These are phyloP conservation scores for Carassius gibelio DNA, from an alignment of 2,113 vertebrate species.

Conservation along the genomic window DNA sequence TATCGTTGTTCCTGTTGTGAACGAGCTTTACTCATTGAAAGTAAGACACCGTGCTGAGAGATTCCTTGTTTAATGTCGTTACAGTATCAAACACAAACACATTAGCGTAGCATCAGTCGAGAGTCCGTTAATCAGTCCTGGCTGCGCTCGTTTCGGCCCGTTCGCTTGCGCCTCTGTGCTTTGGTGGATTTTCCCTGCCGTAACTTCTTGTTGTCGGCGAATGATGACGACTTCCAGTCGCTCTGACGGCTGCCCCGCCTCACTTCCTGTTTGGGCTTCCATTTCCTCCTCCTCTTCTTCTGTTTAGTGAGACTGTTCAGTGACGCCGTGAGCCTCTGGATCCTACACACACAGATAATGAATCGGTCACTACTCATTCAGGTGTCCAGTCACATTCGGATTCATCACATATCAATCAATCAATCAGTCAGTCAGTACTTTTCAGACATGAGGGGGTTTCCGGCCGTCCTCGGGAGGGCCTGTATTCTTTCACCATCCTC, in stretches of 20 bases:
- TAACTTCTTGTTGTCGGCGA: constrained; percentile 58
- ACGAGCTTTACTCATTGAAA: neutral
- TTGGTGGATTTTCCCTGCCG: constrained; percentile 79
- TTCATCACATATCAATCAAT: neutral
- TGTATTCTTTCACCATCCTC: constrained; percentile 60
- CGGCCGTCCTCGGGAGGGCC: constrained; percentile 83
- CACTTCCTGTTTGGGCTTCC: constrained; percentile 75
- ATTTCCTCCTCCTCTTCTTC: constrained; percentile 75
- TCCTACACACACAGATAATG: constrained; percentile 71
- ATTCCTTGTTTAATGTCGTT: neutral
- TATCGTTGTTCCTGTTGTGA: neutral
- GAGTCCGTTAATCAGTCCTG: constrained; percentile 60
- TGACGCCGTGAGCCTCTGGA: constrained; percentile 84
- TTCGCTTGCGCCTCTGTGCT: constrained; percentile 81
- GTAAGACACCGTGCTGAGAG: neutral
- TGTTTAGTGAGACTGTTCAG: constrained; percentile 77
- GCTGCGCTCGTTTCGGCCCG: constrained; percentile 71
- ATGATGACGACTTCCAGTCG: constrained; percentile 61
- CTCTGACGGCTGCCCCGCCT: constrained; percentile 56
- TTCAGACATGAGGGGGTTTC: constrained; percentile 86
- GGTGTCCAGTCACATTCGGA: neutral
- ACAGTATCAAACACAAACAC: neutral
- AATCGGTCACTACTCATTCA: neutral
- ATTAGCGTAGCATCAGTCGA: neutral
- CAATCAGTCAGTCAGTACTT: constrained; percentile 65